A percentile compares a stretch with the other conserved stretches of the same genome.
phyloP scores from a whole-genome alignment of 2,888 invertebrate genomes.

The Eucera pruinosa region DNA sequence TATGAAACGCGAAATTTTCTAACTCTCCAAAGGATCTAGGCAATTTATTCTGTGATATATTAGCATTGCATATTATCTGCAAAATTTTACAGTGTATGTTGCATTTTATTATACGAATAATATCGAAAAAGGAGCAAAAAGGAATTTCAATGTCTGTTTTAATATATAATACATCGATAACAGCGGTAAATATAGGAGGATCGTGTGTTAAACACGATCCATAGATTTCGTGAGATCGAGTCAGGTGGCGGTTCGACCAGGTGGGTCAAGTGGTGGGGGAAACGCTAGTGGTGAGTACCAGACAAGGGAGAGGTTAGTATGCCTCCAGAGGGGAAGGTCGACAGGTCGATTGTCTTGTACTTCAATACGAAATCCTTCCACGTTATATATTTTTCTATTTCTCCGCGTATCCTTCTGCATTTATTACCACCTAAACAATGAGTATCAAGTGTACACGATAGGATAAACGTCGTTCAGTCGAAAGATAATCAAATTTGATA shows the following conservation, averaged over 20 bases:
- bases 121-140: background rate
- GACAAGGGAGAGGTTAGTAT: slow-evolving; percentile 68
- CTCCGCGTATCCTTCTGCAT: background rate
- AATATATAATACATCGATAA: background rate
- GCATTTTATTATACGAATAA: too few species aligned
- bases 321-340: slow-evolving; percentile 71
- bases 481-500: background rate
- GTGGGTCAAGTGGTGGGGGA: slow-evolving; percentile 69
- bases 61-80: background rate
- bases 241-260: slow-evolving; percentile 76
- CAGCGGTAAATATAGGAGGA: slow-evolving; percentile 18
- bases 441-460: background rate
- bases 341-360: slow-evolving; percentile 65
- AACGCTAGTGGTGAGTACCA: slow-evolving; percentile 53
- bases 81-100: background rate
- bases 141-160: background rate
- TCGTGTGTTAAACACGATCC: slow-evolving; percentile 48
- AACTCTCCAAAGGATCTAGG: slow-evolving; percentile 23
- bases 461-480: background rate
- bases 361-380: slow-evolving; percentile 1
- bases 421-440: background rate
- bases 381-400: background rate
- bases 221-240: slow-evolving; percentile 70
- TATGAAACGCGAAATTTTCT: slow-evolving; percentile 42
- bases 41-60: background rate